These are phyloP conservation scores for Osmerus eperlanus DNA, from an alignment of 2,113 vertebrate genomes.

Conservation along the genomic window DNA sequence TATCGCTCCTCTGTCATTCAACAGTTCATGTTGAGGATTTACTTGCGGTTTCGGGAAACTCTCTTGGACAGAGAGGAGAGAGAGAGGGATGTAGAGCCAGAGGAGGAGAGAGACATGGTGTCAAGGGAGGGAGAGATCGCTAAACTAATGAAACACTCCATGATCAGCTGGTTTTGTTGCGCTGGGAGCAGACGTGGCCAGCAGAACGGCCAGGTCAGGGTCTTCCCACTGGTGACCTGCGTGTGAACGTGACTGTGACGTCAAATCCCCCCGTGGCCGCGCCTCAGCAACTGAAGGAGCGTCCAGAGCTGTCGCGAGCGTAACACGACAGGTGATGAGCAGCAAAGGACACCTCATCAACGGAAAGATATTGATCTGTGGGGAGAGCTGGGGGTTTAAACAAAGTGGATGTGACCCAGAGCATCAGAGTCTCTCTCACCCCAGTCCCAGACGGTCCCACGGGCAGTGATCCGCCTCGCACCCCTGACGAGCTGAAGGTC, in stretches of 20 bases:
- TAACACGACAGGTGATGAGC: too few species aligned
- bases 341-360: too few species aligned
- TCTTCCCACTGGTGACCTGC: constrained; percentile 42
- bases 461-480: constrained; percentile 22
- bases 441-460: constrained; percentile 35
- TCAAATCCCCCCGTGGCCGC: constrained; percentile 35
- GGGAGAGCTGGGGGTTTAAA: constrained; percentile 26
- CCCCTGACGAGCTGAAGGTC: constrained; percentile 9
- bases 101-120: neutral
- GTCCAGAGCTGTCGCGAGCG: too few species aligned
- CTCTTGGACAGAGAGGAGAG: too few species aligned
- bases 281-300: constrained; percentile 14
- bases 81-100: too few species aligned
- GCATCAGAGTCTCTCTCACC: constrained; percentile 9
- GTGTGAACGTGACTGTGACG: constrained; percentile 60
- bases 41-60: constrained; percentile 18
- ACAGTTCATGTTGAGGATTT: constrained; percentile 25
- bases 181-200: constrained; percentile 40
- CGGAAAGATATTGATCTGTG: too few species aligned
- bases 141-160: constrained; percentile 55
- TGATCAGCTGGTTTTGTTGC: constrained; percentile 53
- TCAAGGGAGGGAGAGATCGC: constrained; percentile 20
- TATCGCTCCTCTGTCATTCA: constrained; percentile 9
- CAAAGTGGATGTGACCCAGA: too few species aligned
- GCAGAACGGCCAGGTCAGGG: constrained; percentile 46